phyloP scores from a whole-genome alignment of 2,797 vertebrate species.

The Sebastes minor region DNA sequence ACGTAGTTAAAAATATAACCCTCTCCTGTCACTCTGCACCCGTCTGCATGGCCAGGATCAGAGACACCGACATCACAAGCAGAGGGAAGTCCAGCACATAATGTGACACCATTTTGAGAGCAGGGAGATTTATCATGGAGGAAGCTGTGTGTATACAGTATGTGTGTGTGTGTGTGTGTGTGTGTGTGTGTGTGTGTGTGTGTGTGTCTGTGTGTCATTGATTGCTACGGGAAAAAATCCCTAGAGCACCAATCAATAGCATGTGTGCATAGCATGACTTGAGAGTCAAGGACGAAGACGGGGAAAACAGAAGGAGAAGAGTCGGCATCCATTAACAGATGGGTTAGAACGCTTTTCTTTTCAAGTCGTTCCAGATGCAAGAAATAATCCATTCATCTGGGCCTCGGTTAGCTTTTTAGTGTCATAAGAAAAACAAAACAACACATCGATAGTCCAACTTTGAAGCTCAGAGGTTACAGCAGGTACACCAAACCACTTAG shows the following conservation, averaged over 20 bases:
- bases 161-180: slow-evolving; percentile 4
- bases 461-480: background rate
- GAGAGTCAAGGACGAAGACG: slow-evolving; percentile 51
- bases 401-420: background rate
- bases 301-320: background rate
- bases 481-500: slow-evolving; percentile 18
- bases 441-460: background rate
- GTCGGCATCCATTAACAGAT: slow-evolving; percentile 2
- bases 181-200: slow-evolving; percentile 7
- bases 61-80: slow-evolving; percentile 9
- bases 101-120: slow-evolving; percentile 64
- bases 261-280: slow-evolving; percentile 28
- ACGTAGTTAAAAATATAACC: slow-evolving; percentile 16
- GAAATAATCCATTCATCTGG: background rate
- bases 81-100: slow-evolving; percentile 34
- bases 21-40: background rate
- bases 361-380: background rate
- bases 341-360: background rate
- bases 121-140: slow-evolving; percentile 45
- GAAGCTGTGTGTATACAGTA: background rate
- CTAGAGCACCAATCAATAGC: slow-evolving; percentile 57
- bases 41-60: background rate
- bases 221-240: slow-evolving; percentile 47
- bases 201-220: slow-evolving; percentile 28
- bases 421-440: background rate